Evolutionary conservation across 2,113 vertebrate species (phyloP).

Genomic region (Anarrhichthys ocellatus): DNA sequence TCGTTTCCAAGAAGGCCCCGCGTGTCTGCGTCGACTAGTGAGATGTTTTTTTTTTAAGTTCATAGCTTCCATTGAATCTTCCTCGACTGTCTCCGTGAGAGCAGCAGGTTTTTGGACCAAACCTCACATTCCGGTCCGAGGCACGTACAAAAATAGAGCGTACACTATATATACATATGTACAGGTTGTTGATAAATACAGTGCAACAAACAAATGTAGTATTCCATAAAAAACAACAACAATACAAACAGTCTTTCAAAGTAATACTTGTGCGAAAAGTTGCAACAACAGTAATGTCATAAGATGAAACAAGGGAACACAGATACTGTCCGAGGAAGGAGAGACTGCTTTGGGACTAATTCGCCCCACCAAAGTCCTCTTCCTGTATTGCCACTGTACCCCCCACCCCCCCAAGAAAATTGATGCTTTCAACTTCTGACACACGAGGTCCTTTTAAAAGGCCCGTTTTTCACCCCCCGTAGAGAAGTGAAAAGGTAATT

Average conservation of each 20-base stretch:
- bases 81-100: background rate
- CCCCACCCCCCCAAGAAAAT: conserved; percentile 7
- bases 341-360: conserved; percentile 17
- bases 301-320: conserved; percentile 11
- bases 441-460: conserved; percentile 46
- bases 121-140: conserved; percentile 39
- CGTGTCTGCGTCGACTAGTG: background rate
- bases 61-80: conserved; percentile 12
- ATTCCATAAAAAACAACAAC: conserved; percentile 5
- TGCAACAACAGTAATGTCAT: conserved; percentile 16
- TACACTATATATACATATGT: conserved; percentile 4
- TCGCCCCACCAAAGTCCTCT: conserved; percentile 9
- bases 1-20: conserved; percentile 21
- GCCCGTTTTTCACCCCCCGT: conserved; percentile 52
- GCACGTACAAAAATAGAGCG: conserved; percentile 71
- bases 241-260: conserved; percentile 42
- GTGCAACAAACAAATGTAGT: conserved; percentile 40
- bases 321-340: conserved; percentile 39
- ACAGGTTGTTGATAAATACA: conserved; percentile 61
- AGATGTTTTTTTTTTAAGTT: conserved; percentile 14
- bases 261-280: conserved; percentile 40
- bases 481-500: conserved; percentile 69
- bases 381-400: conserved; percentile 12
- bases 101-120: conserved; percentile 17
- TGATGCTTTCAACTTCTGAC: conserved; percentile 38